These are phyloP conservation scores for Cromileptes altivelis DNA, from an alignment of 2,113 vertebrate genomes.

Conservation along the genomic window DNA sequence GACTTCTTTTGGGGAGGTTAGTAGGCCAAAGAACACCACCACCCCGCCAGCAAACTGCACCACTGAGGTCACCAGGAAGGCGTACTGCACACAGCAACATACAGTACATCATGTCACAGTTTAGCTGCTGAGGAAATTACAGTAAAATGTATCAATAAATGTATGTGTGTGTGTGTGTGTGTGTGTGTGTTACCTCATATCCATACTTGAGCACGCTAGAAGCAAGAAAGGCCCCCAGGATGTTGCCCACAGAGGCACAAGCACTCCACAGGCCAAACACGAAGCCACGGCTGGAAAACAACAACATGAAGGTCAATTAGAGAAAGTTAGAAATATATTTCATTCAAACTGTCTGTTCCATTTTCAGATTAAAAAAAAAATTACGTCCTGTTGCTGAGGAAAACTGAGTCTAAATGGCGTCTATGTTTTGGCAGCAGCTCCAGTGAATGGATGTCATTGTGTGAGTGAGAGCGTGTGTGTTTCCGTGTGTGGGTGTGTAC, in stretches of 20 bases:
- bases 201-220: constrained; percentile 95
- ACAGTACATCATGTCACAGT: not conserved
- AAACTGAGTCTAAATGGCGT: constrained; percentile 44
- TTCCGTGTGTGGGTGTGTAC: constrained; percentile 9
- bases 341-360: no score
- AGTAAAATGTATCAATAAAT: not conserved
- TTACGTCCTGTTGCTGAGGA: not conserved
- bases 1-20: constrained; percentile 94
- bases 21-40: constrained; percentile 95
- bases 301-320: not conserved
- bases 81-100: constrained; percentile 86
- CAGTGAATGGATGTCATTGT: constrained; percentile 56
- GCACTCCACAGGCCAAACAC: constrained; percentile 98
- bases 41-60: constrained; percentile 96
- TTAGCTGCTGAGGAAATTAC: not conserved
- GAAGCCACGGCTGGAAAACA: constrained; percentile 89
- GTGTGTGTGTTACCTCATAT: constrained; percentile 89
- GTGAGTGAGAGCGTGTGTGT: constrained; percentile 1
- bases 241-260: constrained; percentile 97
- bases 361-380: not conserved
- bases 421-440: constrained; percentile 27
- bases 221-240: constrained; percentile 94
- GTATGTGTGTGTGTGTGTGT: not conserved
- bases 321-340: not conserved
- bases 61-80: constrained; percentile 95